These are phyloP conservation scores for Percina caprodes DNA, from an alignment of 2,113 vertebrate genomes.

Conservation along the genomic window DNA sequence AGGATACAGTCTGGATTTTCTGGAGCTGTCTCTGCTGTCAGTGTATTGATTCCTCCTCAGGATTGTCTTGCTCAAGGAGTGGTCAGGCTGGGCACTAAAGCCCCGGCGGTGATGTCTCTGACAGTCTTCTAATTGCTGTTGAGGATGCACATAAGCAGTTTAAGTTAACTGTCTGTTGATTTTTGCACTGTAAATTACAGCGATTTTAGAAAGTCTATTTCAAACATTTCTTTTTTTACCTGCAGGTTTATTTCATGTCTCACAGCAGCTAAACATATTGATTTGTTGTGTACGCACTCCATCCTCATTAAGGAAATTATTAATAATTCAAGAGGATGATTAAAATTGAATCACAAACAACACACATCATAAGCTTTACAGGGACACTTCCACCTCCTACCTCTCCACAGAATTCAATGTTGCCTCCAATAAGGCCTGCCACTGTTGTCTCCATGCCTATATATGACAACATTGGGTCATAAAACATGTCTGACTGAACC, in stretches of 20 bases:
- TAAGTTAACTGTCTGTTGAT: neutral
- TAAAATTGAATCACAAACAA: conserved; percentile 76
- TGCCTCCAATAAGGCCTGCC: conserved; percentile 45
- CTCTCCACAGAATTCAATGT: conserved; percentile 41
- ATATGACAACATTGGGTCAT: conserved; percentile 66
- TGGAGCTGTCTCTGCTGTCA: conserved; percentile 73
- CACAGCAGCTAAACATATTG: conserved; percentile 48
- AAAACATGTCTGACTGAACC: conserved; percentile 74
- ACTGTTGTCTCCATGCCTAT: conserved; percentile 58
- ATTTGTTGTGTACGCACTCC: conserved; percentile 51
- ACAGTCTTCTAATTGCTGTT: conserved; percentile 32
- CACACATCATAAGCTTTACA: conserved; percentile 53
- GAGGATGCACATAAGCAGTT: conserved; percentile 31
- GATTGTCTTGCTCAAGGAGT: conserved; percentile 45
- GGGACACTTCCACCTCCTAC: conserved; percentile 48
- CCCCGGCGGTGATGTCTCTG: conserved; percentile 18
- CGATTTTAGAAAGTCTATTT: neutral
- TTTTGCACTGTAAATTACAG: neutral
- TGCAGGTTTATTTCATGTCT: conserved; percentile 32
- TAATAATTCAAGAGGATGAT: conserved; percentile 77
- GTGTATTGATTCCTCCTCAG: conserved; percentile 77
- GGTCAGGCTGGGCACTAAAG: conserved; percentile 42
- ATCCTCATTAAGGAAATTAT: conserved; percentile 68
- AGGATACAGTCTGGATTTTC: conserved; percentile 78
- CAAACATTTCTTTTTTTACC: neutral